Evolutionary conservation across 1,140 invertebrate species (phyloP), one percentile per base, ranked within the genome.

Genomic region (Hestina assimilis): DNA sequence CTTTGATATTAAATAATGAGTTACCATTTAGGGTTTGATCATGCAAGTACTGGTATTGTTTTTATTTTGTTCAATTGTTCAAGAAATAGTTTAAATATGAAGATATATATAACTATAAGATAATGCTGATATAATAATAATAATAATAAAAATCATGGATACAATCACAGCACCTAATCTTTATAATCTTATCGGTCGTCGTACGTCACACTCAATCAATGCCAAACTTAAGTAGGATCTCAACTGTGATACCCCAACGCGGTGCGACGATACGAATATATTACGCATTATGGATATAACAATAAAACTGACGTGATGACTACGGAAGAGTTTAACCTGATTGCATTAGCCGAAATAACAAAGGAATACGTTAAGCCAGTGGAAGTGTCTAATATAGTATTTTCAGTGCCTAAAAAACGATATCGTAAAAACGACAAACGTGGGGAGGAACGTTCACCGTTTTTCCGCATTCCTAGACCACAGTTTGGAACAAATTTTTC

Each of bases 201-300:
- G 31, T 51, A 69, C 76, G 76, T 82, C 82, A 82, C 72, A 72
- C 74, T 84, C 78, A 84, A 87, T 87, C 84, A 87, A 87, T 83
- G 84, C 83, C 79, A 83, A 74, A 72, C 74, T 68, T 64, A 63
- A 75, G 72, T 60, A 59, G 58, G 57, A 67, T 76, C 75, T 73
- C 71, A 63, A 73, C 53, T 63, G 59, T 65, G 63, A 61, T 69
- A 64, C 63, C 56, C 59, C 51, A 43, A 45, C 63, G 48, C 47
- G 43, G 42, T 43, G 50, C 33, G n/a, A 53, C 33, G n/a, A 42
- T 53, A 42, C 42, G 24, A 59, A 50, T 54, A 52, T 33, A 45
- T 31, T 67, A 64, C 47, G 58, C 54, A 56, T 52, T 50, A 60
- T 77, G 63, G 66, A 80, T 74, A 69, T 73, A 66, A 66, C 46